Base-by-base conservation (phyloP, 1,140 invertebrate genomes). In the Calliopsis andreniformis region DNA sequence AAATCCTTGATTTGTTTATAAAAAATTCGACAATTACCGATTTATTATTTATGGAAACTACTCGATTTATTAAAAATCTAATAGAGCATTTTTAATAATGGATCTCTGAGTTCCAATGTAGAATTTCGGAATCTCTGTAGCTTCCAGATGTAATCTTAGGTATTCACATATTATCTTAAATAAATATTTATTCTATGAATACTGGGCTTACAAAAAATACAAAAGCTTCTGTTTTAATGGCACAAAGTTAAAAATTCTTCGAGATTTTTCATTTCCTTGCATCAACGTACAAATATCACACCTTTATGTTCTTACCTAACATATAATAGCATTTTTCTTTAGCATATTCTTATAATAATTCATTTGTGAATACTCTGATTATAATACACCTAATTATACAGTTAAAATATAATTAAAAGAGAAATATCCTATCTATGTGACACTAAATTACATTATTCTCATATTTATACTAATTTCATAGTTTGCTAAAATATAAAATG, bases 161-260 rank as follows among this genome's bases (percentile, higher is more conserved):
- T n/a, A n/a, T n/a, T n/a, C n/a, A n/a, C n/a, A n/a, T n/a, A n/a
- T n/a, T n/a, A n/a, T n/a, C n/a, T n/a, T n/a, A n/a, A n/a, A n/a
- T n/a, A n/a, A n/a, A n/a, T n/a, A n/a, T n/a, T n/a, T n/a, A n/a
- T n/a, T n/a, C n/a, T n/a, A n/a, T n/a, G n/a, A n/a, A n/a, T n/a
- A n/a, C n/a, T n/a, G n/a, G n/a, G n/a, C n/a, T n/a, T n/a, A n/a
- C n/a, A n/a, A n/a, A n/a, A n/a, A n/a, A n/a, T n/a, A n/a, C n/a
- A n/a, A n/a, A n/a, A n/a, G n/a, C n/a, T n/a, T 56, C 56, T 42
- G 43, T 0, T 42, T 66, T 32, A 28, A 66, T 47, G 39, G 39
- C 23, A 75, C 23, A 47, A 47, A 47, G 35, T 35, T 66, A 39
- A 12, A 28, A 53, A 59, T n/a, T 56, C 28, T 30, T 58, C 10